Evolutionary conservation across 2,113 vertebrate genomes (phyloP), one percentile per base, ranked within the genome.

Genomic region (Stegastes partitus): DNA sequence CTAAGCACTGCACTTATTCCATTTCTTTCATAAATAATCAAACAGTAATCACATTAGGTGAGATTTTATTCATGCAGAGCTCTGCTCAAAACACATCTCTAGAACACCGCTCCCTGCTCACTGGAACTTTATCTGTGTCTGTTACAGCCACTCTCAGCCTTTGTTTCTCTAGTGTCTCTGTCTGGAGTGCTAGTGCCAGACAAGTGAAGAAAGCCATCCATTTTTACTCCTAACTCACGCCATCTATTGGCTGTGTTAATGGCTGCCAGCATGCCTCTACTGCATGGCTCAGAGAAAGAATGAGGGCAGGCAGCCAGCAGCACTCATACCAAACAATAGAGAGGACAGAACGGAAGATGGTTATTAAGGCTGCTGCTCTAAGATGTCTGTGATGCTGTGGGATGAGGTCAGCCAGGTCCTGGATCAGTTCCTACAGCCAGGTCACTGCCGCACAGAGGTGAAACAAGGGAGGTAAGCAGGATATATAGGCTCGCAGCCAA

Each of bases 221-320:
- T 16, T 57, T 84, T 25, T 6, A 11, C 39, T 81, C 21, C 83
- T 74, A 64, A 21, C 65, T 79, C 47, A 42, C 42, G 53, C 77
- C 81, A 81, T 84, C 80, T 90, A 53, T 56, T 64, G 83, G 78
- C 47, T 26, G 19, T 18, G 47, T 34, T 34, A 34, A 34, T 34
- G 31, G n/a, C 39, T 11, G 44, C 71, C 58, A 23, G 66, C 34
- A 23, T 39, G 44, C 21, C 66, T 4, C 31, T 8, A 37, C 51
- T 18, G 5, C 57, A n/a, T 58, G 53, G 64, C 65, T 74, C 53
- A 47, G 34, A 74, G 58, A 59, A 70, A 79, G 58, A 79, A 59
- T 34, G 26, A 74, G 54, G 58, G 70, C 53, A 63, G 31, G 23
- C 11, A 31, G 64, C 74, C 68, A 63, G 68, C 63, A 58, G 25